phyloP scores from a whole-genome alignment of 2,888 invertebrate genomes.

The Corythucha ciliata region DNA sequence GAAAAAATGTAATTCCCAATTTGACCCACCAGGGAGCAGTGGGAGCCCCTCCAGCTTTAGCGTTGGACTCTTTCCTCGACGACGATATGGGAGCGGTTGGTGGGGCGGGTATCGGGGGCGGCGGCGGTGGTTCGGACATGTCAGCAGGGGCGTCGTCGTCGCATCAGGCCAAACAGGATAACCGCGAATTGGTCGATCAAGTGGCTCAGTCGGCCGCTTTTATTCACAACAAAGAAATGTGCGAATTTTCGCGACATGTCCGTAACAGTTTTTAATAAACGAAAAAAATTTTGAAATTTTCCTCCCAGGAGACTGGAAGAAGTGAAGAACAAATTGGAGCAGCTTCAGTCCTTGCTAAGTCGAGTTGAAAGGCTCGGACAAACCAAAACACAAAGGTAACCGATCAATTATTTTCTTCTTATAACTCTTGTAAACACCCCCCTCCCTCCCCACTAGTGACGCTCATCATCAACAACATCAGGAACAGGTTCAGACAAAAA shows the following conservation, averaged over 20 bases:
- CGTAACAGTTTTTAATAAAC: constrained; percentile 1
- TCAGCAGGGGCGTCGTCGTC: not conserved
- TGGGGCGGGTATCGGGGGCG: constrained; percentile 12
- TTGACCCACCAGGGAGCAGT: too few species aligned
- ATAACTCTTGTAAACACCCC: not conserved
- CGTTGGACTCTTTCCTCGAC: too few species aligned
- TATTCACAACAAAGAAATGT: constrained; percentile 28
- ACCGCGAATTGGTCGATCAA: constrained; percentile 27
- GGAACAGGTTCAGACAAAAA: constrained; percentile 18
- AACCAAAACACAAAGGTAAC: constrained; percentile 31
- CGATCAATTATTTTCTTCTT: not conserved
- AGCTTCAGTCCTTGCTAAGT: constrained; percentile 31
- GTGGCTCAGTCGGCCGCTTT: constrained; percentile 7
- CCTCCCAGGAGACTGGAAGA: constrained; percentile 36
- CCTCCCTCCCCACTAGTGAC: too few species aligned
- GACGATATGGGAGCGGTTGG: constrained; percentile 21
- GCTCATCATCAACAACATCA: too few species aligned
- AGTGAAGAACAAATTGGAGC: constrained; percentile 34
- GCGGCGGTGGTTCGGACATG: constrained; percentile 14
- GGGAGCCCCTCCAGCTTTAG: not conserved
- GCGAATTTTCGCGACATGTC: not conserved
- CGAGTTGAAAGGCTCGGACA: constrained; percentile 31
- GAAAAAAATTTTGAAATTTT: constrained; percentile 9
- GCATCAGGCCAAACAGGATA: constrained; percentile 28
- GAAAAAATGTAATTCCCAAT: too few species aligned